These are phyloP conservation scores for Cacoxenus indagator DNA, from an alignment of 2,888 invertebrate genomes.

Conservation along the genomic window DNA sequence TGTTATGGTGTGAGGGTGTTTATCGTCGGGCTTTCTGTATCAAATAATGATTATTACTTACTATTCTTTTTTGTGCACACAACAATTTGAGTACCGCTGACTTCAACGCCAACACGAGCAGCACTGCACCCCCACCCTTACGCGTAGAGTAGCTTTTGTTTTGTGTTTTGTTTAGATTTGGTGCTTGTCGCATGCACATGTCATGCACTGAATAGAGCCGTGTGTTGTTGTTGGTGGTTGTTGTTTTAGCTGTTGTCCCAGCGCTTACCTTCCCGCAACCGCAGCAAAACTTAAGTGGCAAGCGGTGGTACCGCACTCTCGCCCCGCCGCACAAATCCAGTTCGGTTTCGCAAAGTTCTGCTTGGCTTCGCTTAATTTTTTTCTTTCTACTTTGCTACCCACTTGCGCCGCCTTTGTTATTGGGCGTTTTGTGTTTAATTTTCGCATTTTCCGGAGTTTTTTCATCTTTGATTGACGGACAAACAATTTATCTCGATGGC, in stretches of 20 bases:
- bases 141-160: neutral
- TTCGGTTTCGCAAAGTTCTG: neutral
- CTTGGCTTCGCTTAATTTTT: neutral
- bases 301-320: neutral
- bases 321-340: slow-evolving; percentile 6
- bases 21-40: neutral
- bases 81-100: neutral
- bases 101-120: neutral
- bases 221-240: slow-evolving; percentile 29
- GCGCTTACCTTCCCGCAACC: slow-evolving; percentile 51
- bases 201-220: slow-evolving; percentile 22
- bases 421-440: slow-evolving; percentile 52
- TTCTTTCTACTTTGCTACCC: neutral
- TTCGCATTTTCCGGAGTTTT: slow-evolving; percentile 63
- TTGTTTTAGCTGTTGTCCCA: slow-evolving; percentile 30
- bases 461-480: slow-evolving; percentile 64
- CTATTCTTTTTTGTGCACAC: neutral
- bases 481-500: slow-evolving; percentile 62
- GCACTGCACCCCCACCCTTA: neutral
- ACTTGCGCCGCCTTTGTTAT: slow-evolving; percentile 17
- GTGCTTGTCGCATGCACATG: slow-evolving; percentile 7
- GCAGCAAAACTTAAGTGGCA: slow-evolving; percentile 55
- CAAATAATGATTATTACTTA: slow-evolving; percentile 5
- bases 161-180: neutral
- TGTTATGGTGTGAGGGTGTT: neutral